phyloP scores from a whole-genome alignment of 2,113 vertebrate species.

The Istiophorus platypterus region DNA sequence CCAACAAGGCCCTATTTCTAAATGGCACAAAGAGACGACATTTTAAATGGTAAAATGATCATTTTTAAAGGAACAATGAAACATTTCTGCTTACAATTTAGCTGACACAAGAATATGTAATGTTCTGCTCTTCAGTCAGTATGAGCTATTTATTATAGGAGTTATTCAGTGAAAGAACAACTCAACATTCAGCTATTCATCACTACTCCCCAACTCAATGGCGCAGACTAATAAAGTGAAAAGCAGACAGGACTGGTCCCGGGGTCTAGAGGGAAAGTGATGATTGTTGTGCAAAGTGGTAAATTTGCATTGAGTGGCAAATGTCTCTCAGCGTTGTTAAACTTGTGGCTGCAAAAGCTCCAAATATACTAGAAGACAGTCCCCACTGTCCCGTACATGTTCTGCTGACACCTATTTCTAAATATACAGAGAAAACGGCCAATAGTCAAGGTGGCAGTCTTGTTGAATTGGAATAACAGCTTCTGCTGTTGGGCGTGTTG shows the following conservation, averaged over 20 bases:
- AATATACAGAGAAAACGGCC: slow-evolving; percentile 80
- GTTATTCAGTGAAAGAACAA: slow-evolving; percentile 58
- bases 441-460: slow-evolving; percentile 77
- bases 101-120: slow-evolving; percentile 53
- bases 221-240: slow-evolving; percentile 73
- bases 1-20: slow-evolving; percentile 26
- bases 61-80: slow-evolving; percentile 53
- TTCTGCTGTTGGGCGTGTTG: slow-evolving; percentile 71
- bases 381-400: slow-evolving; percentile 52
- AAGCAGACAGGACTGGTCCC: slow-evolving; percentile 62
- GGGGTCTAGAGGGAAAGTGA: slow-evolving; percentile 68
- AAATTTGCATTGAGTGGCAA: slow-evolving; percentile 77
- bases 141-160: slow-evolving; percentile 59
- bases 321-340: slow-evolving; percentile 77
- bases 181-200: slow-evolving; percentile 68
- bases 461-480: slow-evolving; percentile 80
- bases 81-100: slow-evolving; percentile 62
- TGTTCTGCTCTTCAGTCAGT: slow-evolving; percentile 50
- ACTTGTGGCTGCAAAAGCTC: slow-evolving; percentile 73
- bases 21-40: slow-evolving; percentile 25
- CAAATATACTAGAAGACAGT: slow-evolving; percentile 66
- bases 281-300: slow-evolving; percentile 75
- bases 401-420: slow-evolving; percentile 79
- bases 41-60: slow-evolving; percentile 47
- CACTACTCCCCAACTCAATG: slow-evolving; percentile 57